Conservation (phyloP, 1,140 invertebrate genomes). For the Hirudo medicinalis region DNA sequence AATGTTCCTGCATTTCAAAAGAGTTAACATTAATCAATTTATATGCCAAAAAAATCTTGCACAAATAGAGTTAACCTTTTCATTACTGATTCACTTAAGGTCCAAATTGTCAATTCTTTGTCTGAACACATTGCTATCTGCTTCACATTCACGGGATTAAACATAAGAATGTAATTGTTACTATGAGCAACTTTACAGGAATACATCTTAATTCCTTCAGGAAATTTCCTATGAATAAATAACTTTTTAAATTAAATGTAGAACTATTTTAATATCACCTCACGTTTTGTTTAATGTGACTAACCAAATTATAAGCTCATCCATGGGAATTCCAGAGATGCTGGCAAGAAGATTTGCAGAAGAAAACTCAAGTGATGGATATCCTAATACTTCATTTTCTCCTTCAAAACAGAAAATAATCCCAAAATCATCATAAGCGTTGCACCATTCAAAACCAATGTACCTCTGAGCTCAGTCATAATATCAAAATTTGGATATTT, state of each 20-base stretch:
- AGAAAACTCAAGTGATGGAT: conserved; percentile 4
- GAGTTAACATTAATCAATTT: neutral
- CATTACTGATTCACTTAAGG: neutral
- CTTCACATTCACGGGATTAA: neutral
- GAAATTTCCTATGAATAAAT: neutral
- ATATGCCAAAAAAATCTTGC: neutral
- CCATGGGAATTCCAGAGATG: neutral
- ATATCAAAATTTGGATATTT: conserved; percentile 4
- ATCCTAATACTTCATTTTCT: conserved; percentile 8
- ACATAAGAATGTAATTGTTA: neutral
- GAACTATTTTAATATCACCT: too few species aligned
- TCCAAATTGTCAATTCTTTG: conserved; percentile 6
- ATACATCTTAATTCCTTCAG: neutral
- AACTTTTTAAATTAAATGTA: neutral
- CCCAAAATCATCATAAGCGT: neutral
- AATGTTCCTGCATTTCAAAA: neutral
- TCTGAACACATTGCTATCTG: conserved; percentile 1
- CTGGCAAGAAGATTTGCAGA: neutral
- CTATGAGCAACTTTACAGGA: conserved; percentile 3
- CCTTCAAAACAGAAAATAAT: neutral
- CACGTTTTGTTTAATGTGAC: neutral
- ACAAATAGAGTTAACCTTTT: conserved; percentile 6
- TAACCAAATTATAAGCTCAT: neutral
- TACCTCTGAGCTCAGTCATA: neutral
- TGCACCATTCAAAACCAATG: neutral